A percentile compares a stretch with the other conserved stretches of the same genome.
Evolutionary conservation across 2,113 vertebrate genomes (phyloP).

Genomic region (Leptobrachium ailaonicum): DNA sequence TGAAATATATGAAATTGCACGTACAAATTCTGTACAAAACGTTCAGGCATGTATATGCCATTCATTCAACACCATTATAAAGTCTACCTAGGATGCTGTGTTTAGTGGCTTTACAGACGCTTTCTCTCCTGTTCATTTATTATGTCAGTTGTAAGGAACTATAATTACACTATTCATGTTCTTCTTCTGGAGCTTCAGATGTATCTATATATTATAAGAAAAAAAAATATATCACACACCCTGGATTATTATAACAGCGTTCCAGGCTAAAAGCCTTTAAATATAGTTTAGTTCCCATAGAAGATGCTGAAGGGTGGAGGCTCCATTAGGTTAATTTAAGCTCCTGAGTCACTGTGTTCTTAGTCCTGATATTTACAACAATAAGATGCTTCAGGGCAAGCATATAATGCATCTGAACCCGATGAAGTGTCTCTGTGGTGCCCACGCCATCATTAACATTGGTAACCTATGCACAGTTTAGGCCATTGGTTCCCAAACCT

Average conservation of each 20-base stretch:
- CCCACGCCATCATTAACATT: neutral
- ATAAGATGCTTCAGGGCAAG: neutral
- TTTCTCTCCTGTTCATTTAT: neutral
- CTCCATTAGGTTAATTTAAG: constrained; percentile 38
- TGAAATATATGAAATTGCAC: too few species aligned
- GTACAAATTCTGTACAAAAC: too few species aligned
- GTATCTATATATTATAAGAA: constrained; percentile 8
- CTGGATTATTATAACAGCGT: constrained; percentile 20
- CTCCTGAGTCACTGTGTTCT: constrained; percentile 15
- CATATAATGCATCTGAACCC: neutral
- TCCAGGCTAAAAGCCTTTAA: constrained; percentile 14
- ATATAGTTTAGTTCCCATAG: constrained; percentile 39
- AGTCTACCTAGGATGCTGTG: too few species aligned
- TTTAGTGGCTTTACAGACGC: neutral
- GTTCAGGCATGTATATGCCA: too few species aligned
- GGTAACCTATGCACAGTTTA: too few species aligned
- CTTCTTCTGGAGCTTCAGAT: neutral
- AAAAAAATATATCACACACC: constrained; percentile 22
- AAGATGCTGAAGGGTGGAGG: constrained; percentile 34
- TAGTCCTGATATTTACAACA: constrained; percentile 25
- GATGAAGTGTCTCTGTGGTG: neutral
- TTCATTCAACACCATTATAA: too few species aligned
- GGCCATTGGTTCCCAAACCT: too few species aligned
- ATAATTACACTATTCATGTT: neutral
- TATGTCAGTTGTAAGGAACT: neutral